Evolutionary conservation across 2,113 vertebrate genomes (phyloP), one percentile per base, ranked within the genome.

Genomic region (Pelmatolapia mariae): DNA sequence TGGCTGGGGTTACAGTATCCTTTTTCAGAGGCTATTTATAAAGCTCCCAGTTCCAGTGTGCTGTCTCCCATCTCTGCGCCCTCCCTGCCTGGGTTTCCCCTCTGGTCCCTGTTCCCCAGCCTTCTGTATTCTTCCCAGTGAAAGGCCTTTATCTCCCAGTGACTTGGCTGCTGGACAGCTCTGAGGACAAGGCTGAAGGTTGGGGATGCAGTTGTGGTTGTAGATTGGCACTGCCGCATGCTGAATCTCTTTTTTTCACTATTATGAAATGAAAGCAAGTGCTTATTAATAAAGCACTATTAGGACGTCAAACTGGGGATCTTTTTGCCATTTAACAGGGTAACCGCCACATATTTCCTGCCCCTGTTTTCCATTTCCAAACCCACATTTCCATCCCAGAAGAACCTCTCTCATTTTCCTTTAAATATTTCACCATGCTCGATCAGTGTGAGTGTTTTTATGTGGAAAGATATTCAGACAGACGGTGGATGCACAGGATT

Each of bases 11-110:
- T 88, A 83, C 91, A 87, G 82, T 90, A 87, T 94, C 92, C 93
- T 83, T 93, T 93, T 94, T 90, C 93, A 84, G 38, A 43, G 80
- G 90, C 93, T 96, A 95, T 95, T 93, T 96, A 91, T 96, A 94
- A 86, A 82, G 71, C 79, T 73, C 81, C 40, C 83, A 56, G 83
- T 68, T 80, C 45, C 84, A 68, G 71, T 80, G 81, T 81, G 19
- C 90, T 86, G 82, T 93, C 88, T 92, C 80, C 81, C 84, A 84
- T 81, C 84, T 71, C 71, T 80, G 61, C 71, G 10, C 71, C 83
- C 54, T 84, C 57, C 43, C 81, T 19, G 54, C 45, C 68, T 38
- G 73, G 78, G 68, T 79, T 87, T 68, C 88, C 87, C 86, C 86
- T 91, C 73, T 78, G 26, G 45, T 78, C 73, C 45, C 26, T 78